Percentiles rank a stretch among this genome's conserved stretches.
Evolutionary conservation across 2,797 vertebrate species (phyloP).

Genomic region (Pangasius krempfi): DNA sequence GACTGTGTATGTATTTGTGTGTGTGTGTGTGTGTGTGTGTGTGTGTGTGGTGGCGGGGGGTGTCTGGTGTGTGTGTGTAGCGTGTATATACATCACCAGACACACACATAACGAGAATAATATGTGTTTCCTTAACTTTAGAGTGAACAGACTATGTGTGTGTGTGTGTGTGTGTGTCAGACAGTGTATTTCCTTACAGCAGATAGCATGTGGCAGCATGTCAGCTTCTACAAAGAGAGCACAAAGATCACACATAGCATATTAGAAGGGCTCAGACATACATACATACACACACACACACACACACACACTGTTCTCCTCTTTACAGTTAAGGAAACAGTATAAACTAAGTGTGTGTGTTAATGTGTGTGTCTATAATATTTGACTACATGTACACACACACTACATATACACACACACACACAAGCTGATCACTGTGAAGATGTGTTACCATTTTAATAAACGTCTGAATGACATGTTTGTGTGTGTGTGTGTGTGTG

Average conservation of each 20-base stretch:
- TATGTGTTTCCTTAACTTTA: not conserved
- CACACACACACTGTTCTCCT: not conserved
- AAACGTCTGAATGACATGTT: not conserved
- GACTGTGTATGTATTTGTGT: not conserved
- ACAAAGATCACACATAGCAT: slow-evolving; percentile 14
- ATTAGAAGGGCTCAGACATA: not conserved
- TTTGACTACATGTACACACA: not conserved
- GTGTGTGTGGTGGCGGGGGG: not conserved
- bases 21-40: not conserved
- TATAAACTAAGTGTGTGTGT: not conserved
- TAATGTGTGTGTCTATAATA: not conserved
- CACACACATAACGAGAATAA: not conserved
- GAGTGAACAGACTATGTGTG: slow-evolving; percentile 21
- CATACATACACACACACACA: slow-evolving; percentile 6
- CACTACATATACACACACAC: not conserved
- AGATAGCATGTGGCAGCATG: slow-evolving; percentile 39
- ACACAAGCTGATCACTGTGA: not conserved
- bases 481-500: slow-evolving; percentile 26
- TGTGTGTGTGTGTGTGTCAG: slow-evolving; percentile 18
- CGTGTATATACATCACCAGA: too few species aligned
- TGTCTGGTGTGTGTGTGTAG: not conserved
- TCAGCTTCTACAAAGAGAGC: slow-evolving; percentile 13
- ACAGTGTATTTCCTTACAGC: slow-evolving; percentile 22
- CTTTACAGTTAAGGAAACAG: not conserved
- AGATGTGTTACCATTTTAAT: not conserved